These are phyloP conservation scores for Ichneumoninae sp. DNA, from an alignment of 2,888 invertebrate genomes.

Conservation along the genomic window DNA sequence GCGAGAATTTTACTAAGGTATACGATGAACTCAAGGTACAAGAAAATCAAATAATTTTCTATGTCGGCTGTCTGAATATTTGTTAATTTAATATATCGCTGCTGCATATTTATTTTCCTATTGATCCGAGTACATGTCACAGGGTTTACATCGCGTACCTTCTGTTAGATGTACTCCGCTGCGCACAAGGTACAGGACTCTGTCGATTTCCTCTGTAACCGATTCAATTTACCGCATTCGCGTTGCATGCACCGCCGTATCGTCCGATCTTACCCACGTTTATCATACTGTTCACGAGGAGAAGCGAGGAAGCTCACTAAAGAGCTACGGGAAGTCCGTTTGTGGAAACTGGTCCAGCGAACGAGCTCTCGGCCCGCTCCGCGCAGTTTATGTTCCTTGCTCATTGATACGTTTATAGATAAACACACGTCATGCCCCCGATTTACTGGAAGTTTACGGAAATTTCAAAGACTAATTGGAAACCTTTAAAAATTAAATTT, in stretches of 20 bases:
- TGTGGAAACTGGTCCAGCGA: conserved; percentile 49
- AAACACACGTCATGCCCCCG: not conserved
- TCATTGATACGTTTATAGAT: not conserved
- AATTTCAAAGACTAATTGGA: not conserved
- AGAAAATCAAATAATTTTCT: not conserved
- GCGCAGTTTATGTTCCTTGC: conserved; percentile 1
- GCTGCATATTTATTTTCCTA: not conserved
- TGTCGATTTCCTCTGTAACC: conserved; percentile 33
- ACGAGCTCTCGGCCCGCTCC: not conserved
- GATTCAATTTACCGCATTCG: conserved; percentile 36
- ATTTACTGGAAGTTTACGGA: not conserved
- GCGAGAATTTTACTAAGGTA: not conserved
- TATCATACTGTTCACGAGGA: conserved; percentile 42
- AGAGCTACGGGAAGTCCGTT: conserved; percentile 48
- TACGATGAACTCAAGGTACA: not conserved
- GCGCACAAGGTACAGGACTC: not conserved
- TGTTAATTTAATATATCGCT: not conserved
- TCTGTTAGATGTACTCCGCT: not conserved
- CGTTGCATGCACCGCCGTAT: conserved; percentile 34
- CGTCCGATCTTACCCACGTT: conserved; percentile 41
- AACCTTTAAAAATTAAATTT: not conserved
- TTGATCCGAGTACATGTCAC: not conserved
- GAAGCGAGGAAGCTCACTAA: conserved; percentile 15
- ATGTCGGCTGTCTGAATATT: not conserved
- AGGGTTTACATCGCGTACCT: not conserved